Conservation (phyloP, 2,888 invertebrate species). For the Campoletis raptor region DNA sequence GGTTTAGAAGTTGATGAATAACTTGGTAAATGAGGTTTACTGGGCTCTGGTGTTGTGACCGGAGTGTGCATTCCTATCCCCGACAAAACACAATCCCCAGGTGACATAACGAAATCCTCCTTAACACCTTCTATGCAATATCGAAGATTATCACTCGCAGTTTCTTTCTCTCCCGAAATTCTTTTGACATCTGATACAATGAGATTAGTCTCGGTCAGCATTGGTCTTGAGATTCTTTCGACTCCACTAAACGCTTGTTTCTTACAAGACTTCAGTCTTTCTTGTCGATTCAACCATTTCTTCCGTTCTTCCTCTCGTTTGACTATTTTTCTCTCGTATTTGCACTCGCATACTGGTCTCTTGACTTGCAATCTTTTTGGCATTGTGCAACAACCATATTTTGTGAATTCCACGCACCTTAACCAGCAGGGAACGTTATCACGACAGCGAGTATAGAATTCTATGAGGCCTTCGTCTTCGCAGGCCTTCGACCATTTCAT, state of each 20-base stretch:
- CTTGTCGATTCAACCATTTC: constrained; percentile 73
- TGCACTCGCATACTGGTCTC: constrained; percentile 80
- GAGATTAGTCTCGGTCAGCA: constrained; percentile 73
- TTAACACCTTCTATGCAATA: constrained; percentile 75
- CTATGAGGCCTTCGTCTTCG: constrained; percentile 73
- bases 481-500: constrained; percentile 71
- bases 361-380: constrained; percentile 70
- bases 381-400: constrained; percentile 48
- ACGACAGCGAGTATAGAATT: constrained; percentile 73
- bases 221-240: constrained; percentile 72
- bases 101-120: constrained; percentile 71
- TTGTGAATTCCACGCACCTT: constrained; percentile 72
- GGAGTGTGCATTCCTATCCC: constrained; percentile 77
- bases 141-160: constrained; percentile 68
- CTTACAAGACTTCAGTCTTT: constrained; percentile 71
- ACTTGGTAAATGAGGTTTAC: constrained; percentile 67
- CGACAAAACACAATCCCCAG: constrained; percentile 68
- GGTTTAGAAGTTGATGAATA: constrained; percentile 62
- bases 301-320: constrained; percentile 75
- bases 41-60: constrained; percentile 74
- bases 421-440: constrained; percentile 75
- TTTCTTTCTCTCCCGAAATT: constrained; percentile 62
- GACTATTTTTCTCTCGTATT: constrained; percentile 78
- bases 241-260: constrained; percentile 73
- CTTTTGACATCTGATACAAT: constrained; percentile 75